phyloP scores from a whole-genome alignment of 2,113 vertebrate genomes.

The Tautogolabrus adspersus region DNA sequence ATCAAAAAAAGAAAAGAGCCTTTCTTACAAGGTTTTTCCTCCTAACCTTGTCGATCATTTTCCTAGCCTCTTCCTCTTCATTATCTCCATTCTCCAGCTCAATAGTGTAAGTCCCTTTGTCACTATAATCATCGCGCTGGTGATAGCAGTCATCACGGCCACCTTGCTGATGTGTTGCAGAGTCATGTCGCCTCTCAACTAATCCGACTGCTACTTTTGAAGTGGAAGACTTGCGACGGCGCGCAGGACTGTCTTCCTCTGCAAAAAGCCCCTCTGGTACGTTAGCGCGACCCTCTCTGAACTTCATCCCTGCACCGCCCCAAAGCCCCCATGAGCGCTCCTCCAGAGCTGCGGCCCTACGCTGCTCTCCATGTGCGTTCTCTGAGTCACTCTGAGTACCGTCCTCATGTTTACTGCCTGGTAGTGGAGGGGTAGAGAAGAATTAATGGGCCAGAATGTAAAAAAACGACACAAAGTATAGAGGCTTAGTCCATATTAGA shows the following conservation, averaged over 20 bases:
- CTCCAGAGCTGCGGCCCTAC: conserved; percentile 85
- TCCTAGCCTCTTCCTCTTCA: conserved; percentile 92
- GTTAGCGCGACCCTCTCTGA: conserved; percentile 81
- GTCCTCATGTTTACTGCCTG: conserved; percentile 96
- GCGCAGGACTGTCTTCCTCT: conserved; percentile 86
- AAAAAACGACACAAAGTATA: neutral
- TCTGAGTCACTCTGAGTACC: conserved; percentile 97
- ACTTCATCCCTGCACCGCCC: conserved; percentile 80
- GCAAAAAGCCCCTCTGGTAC: conserved; percentile 82
- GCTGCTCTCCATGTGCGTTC: conserved; percentile 88
- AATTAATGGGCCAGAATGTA: neutral
- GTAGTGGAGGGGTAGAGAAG: neutral
- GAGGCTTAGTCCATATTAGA: neutral
- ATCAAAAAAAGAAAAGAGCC: neutral
- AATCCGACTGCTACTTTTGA: conserved; percentile 65
- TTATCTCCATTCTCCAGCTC: conserved; percentile 92
- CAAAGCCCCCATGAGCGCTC: conserved; percentile 85
- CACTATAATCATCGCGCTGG: conserved; percentile 91
- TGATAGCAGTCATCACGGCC: conserved; percentile 68
- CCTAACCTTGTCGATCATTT: conserved; percentile 95
- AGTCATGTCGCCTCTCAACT: conserved; percentile 54
- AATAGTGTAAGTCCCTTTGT: conserved; percentile 95
- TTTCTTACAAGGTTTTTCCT: neutral
- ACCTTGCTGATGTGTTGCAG: conserved; percentile 55
- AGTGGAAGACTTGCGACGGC: conserved; percentile 68